Percentiles rank a stretch among this genome's conserved stretches.
Evolutionary conservation across 1,140 invertebrate genomes (phyloP).

Genomic region (Orchestia grillus): DNA sequence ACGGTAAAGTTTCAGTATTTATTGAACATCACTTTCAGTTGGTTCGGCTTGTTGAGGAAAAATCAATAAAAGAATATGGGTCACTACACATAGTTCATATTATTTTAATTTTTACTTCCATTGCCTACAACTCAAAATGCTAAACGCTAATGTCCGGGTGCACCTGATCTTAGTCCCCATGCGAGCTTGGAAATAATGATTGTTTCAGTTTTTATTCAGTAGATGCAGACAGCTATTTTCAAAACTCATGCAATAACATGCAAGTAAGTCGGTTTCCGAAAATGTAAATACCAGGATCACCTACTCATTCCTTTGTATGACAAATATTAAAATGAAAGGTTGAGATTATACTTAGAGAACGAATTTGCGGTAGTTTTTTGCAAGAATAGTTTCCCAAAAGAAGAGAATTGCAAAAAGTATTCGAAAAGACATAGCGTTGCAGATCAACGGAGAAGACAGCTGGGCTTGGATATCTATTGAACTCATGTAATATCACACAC

Average conservation of each 20-base stretch:
- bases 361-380: background rate
- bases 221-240: too few relatives aligned
- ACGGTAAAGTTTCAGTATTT: background rate
- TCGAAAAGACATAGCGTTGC: background rate
- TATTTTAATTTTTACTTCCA: background rate
- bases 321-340: background rate
- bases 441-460: background rate
- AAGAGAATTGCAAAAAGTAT: background rate
- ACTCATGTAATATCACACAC: background rate
- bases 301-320: background rate
- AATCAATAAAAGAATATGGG: background rate
- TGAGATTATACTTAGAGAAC: background rate
- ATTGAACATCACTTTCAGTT: background rate
- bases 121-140: background rate
- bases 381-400: background rate
- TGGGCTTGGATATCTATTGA: background rate
- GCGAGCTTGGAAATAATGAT: too few relatives aligned
- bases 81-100: background rate
- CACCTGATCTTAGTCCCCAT: too few relatives aligned
- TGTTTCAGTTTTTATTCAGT: too few relatives aligned
- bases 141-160: background rate
- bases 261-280: too few relatives aligned
- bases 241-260: too few relatives aligned
- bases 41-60: background rate
- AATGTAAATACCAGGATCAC: too few relatives aligned